phyloP scores from a whole-genome alignment of 2,888 invertebrate species.

The Philereme transversata region DNA sequence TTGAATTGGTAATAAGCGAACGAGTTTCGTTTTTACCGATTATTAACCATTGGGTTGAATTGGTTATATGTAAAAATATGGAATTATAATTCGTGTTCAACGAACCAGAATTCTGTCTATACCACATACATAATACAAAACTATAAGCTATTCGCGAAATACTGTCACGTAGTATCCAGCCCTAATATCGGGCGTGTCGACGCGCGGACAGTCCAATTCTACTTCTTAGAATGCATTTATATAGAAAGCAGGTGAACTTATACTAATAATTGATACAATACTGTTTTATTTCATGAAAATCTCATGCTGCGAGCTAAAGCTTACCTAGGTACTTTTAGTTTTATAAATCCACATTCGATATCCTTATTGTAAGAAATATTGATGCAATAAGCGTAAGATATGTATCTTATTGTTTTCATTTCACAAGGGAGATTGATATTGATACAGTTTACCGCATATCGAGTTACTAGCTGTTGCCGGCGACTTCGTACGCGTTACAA shows the following conservation, averaged over 20 bases:
- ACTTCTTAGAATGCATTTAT: slow-evolving; percentile 7
- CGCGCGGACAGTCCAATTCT: slow-evolving; percentile 28
- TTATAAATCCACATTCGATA: not conserved
- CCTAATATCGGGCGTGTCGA: slow-evolving; percentile 48
- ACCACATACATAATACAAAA: not conserved
- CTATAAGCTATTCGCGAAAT: slow-evolving; percentile 33
- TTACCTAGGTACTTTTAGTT: slow-evolving; percentile 3
- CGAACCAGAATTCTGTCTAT: slow-evolving; percentile 1
- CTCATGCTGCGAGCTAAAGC: slow-evolving; percentile 1
- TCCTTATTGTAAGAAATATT: too few species aligned
- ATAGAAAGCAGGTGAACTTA: not conserved
- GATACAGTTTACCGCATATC: too few species aligned
- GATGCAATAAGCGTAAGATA: not conserved
- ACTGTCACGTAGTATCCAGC: slow-evolving; percentile 57
- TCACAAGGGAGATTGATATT: too few species aligned
- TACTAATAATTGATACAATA: slow-evolving; percentile 6
- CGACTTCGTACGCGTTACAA: too few species aligned
- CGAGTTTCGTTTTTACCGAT: not conserved
- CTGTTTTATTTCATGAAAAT: not conserved
- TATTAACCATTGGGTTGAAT: not conserved
- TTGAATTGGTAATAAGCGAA: not conserved
- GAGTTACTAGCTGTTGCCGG: too few species aligned
- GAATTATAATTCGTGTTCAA: not conserved
- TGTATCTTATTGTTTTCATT: not conserved
- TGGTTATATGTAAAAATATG: not conserved